Conservation (phyloP, 37 sponge, comb jelly and placozoan genomes). For the Aplysina aerophoba region DNA sequence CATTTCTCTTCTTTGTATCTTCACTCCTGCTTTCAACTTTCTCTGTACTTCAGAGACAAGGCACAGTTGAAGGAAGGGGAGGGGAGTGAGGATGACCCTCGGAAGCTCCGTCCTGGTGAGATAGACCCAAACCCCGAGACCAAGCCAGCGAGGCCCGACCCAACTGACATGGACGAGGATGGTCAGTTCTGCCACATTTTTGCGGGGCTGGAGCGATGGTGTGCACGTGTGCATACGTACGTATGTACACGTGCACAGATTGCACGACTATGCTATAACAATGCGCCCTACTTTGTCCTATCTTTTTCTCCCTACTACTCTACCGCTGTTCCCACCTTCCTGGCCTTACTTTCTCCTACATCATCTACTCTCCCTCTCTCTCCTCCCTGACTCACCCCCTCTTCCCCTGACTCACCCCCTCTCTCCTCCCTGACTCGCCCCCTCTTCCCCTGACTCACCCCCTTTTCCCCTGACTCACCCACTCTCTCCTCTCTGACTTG, state of each 20-base stretch:
- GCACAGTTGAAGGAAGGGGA: conserved; percentile 97
- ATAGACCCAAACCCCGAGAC: conserved; percentile 96
- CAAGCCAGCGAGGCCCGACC: conserved; percentile 97
- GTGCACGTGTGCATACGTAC: not conserved
- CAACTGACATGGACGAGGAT: conserved; percentile 99
- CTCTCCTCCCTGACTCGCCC: no score
- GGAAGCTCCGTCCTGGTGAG: conserved; percentile 93
- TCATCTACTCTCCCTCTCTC: not conserved
- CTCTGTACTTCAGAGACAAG: conserved; percentile 68
- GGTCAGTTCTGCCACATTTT: conserved; percentile 36
- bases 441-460: no score
- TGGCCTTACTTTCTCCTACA: no score
- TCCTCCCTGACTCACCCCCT: not conserved
- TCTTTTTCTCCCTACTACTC: not conserved
- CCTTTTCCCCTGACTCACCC: no score
- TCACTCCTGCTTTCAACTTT: not conserved
- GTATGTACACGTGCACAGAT: not conserved
- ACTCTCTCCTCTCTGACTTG: no score
- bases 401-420: no score
- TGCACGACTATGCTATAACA: not conserved
- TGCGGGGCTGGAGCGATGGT: no score
- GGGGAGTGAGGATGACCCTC: conserved; percentile 78
- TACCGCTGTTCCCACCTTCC: not conserved
- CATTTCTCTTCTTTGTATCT: no score
- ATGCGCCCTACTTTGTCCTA: not conserved